These are phyloP conservation scores for Chymomyza caudatula DNA, from an alignment of 2,888 invertebrate species.

Conservation along the genomic window DNA sequence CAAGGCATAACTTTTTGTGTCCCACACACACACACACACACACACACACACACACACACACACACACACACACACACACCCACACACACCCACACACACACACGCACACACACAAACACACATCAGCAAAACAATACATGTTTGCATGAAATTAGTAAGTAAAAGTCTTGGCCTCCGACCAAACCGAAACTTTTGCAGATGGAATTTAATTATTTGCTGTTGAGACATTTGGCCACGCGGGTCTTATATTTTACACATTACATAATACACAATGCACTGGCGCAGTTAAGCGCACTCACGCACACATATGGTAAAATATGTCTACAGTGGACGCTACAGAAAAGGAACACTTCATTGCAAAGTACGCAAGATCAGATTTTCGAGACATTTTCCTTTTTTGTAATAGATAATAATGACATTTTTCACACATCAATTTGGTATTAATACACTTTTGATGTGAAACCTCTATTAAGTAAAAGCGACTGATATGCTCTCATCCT, in stretches of 20 bases:
- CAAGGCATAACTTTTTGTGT: slow-evolving; percentile 60
- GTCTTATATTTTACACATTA: slow-evolving; percentile 64
- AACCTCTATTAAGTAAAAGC: no score
- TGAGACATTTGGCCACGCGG: slow-evolving; percentile 46
- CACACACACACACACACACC: slow-evolving; percentile 8
- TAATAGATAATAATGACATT: no score
- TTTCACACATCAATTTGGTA: no score
- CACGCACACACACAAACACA: background rate
- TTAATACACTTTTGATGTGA: no score
- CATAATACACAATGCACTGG: slow-evolving; percentile 22
- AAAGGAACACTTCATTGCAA: no score
- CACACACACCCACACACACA: background rate
- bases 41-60: slow-evolving; percentile 16
- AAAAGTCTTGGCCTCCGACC: slow-evolving; percentile 17
- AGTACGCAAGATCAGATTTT: no score
- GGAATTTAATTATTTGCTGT: slow-evolving; percentile 68
- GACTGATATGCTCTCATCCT: no score
- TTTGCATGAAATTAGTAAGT: slow-evolving; percentile 63
- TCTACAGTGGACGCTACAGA: background rate
- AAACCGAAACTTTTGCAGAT: slow-evolving; percentile 46
- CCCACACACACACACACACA: slow-evolving; percentile 25
- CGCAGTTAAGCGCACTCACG: background rate
- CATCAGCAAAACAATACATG: slow-evolving; percentile 4
- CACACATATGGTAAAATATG: background rate
- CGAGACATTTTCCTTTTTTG: no score